Percentiles rank a stretch among this genome's conserved stretches.
Conservation (phyloP, 2,797 vertebrate species). For the Bradypus variegatus region DNA sequence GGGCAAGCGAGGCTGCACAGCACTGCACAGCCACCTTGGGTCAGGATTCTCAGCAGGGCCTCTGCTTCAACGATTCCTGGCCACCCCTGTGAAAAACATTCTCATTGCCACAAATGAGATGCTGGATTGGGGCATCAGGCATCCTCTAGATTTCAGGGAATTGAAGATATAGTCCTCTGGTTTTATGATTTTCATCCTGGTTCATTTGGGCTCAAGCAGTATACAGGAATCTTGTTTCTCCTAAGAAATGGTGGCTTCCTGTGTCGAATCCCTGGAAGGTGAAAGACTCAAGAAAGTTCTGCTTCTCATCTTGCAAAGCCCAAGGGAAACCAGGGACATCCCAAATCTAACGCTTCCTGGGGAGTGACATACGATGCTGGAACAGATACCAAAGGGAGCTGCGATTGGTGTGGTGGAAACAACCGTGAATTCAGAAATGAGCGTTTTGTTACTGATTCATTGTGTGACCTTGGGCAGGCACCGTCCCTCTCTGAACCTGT, state of each 20-base stretch:
- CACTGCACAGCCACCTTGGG: neutral
- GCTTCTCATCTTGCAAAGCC: neutral
- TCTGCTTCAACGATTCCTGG: neutral
- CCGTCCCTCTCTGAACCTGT: neutral
- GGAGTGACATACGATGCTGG: neutral
- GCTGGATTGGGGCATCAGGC: neutral
- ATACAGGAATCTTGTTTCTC: conserved; percentile 39
- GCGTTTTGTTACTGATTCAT: neutral
- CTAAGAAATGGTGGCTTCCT: conserved; percentile 5
- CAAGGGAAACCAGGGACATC: conserved; percentile 29
- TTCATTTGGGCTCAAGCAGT: neutral
- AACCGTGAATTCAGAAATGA: neutral
- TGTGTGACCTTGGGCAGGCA: neutral
- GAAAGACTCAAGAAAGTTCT: neutral
- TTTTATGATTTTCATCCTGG: conserved; percentile 1
- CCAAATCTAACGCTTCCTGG: conserved; percentile 32
- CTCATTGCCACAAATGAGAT: neutral
- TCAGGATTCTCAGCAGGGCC: too few species aligned
- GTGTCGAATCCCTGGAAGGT: neutral
- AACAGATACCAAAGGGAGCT: conserved; percentile 3
- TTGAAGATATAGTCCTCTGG: neutral
- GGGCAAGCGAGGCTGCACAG: neutral
- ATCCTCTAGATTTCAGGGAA: neutral
- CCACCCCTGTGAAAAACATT: neutral
- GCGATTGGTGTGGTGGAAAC: neutral